Base-by-base conservation (phyloP, 2,888 invertebrate species). In the Pammene fasciana region DNA sequence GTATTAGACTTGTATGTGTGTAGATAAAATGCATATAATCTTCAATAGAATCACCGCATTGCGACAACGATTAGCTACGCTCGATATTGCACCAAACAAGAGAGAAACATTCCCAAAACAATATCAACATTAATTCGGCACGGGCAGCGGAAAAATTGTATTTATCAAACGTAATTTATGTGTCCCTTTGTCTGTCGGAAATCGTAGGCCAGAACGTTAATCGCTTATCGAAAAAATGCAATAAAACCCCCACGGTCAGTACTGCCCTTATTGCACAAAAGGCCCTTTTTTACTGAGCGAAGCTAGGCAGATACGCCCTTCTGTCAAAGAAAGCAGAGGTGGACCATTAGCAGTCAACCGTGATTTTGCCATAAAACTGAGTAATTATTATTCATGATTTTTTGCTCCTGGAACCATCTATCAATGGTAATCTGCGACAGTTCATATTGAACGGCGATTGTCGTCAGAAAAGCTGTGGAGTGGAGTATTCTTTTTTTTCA, bases 351-450 rank as follows among this genome's bases (percentile, higher is more conserved):
- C 86, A 82, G 67, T 75, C 85, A 82, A 84, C 85, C 86, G 83
- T 88, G 88, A 86, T 86, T 85, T 70, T 76, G 81, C 83, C 79
- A 86, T 85, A 84, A 84, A 85, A 79, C 81, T 82, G 77, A 83
- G 84, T 82, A 82, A 86, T 86, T 86, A 87, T 87, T 91, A 89
- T 92, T 90, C 89, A 89, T 86, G 83, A 86, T 83, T 83, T 83
- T 81, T 84, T 85, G 85, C 79, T 75, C 73, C 74, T 78, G 74
- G 70, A 76, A 81, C 82, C 89, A 90, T 92, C 90, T 89, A 91
- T 92, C 92, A 91, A 90, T 88, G 75, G 84, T 90, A 90, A 91
- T 91, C 91, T 90, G 84, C 82, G 84, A 86, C 85, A 86, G 85
- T 86, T 90, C 87, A 87, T 88, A 89, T 86, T 83, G 81, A 78